These are phyloP conservation scores for Drosophila watanabei DNA, from an alignment of 1,140 invertebrate species.

Conservation along the genomic window DNA sequence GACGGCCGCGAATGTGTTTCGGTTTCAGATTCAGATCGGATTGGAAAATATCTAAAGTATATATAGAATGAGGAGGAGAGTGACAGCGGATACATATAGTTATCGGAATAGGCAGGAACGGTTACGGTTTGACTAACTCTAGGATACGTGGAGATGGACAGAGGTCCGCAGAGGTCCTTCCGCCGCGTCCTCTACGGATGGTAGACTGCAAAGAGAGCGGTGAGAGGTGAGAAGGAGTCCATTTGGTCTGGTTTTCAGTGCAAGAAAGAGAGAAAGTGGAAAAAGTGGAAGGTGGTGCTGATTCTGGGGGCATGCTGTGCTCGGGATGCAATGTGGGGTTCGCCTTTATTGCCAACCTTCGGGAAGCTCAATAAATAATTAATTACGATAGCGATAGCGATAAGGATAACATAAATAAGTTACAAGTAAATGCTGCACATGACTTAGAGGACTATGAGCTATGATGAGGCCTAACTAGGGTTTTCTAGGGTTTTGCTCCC, in stretches of 20 bases:
- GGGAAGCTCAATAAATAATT: conserved; percentile 56
- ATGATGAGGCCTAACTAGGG: conserved; percentile 4
- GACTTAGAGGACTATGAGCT: conserved; percentile 71
- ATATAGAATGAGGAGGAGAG: conserved; percentile 39
- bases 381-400: conserved; percentile 30
- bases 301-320: conserved; percentile 64
- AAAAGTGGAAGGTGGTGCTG: conserved; percentile 37
- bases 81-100: conserved; percentile 17
- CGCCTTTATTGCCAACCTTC: conserved; percentile 38
- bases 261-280: conserved; percentile 7
- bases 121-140: conserved; percentile 60
- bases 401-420: conserved; percentile 66
- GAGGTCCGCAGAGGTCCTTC: conserved; percentile 62
- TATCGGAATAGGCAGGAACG: conserved; percentile 35
- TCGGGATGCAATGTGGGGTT: conserved; percentile 27
- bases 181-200: conserved; percentile 67
- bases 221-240: conserved; percentile 61
- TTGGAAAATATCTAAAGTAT: conserved; percentile 9
- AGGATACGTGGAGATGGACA: conserved; percentile 55
- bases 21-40: conserved; percentile 10
- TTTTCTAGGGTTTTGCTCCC: neutral
- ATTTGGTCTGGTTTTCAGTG: conserved; percentile 29
- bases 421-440: conserved; percentile 76
- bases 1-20: conserved; percentile 12
- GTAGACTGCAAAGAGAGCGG: conserved; percentile 80